These are phyloP conservation scores for Pomatostomus ruficeps DNA, from an alignment of 2,113 vertebrate genomes.

Conservation along the genomic window DNA sequence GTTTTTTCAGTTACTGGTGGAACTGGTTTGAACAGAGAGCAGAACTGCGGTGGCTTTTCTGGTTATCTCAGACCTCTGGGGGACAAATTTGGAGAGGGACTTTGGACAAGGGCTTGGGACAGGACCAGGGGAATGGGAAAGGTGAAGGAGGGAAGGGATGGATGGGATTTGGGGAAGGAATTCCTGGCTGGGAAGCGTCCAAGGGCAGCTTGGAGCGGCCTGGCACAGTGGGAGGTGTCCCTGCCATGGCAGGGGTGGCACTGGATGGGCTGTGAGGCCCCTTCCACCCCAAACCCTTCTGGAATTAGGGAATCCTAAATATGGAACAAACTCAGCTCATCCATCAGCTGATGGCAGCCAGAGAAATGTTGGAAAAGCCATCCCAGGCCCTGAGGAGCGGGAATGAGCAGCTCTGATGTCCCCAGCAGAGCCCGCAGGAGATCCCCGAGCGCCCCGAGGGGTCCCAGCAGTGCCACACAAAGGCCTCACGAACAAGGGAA, in stretches of 20 bases:
- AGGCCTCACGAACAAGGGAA: constrained; percentile 64
- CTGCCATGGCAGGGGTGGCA: not conserved
- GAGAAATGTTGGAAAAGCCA: not conserved
- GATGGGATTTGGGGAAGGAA: not conserved
- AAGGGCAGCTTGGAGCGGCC: not conserved
- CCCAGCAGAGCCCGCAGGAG: constrained; percentile 21
- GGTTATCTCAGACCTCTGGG: not conserved
- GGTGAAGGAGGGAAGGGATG: not conserved
- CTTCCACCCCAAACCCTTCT: not conserved
- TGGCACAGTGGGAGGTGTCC: not conserved
- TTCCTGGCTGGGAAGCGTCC: not conserved
- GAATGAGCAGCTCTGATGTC: constrained; percentile 8
- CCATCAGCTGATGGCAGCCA: not conserved
- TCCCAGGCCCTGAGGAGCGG: not conserved
- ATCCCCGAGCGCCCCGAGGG: constrained; percentile 18
- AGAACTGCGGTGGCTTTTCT: not conserved
- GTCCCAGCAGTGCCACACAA: constrained; percentile 27
- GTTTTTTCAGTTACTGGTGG: not conserved
- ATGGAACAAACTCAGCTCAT: not conserved
- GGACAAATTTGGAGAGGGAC: not conserved
- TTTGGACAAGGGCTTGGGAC: not conserved
- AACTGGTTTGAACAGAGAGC: not conserved
- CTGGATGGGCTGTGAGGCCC: rapidly evolving
- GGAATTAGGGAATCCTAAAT: no score
- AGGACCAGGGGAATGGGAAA: not conserved